Evolutionary conservation across 2,113 vertebrate species (phyloP).

Genomic region (Melozone crissalis): DNA sequence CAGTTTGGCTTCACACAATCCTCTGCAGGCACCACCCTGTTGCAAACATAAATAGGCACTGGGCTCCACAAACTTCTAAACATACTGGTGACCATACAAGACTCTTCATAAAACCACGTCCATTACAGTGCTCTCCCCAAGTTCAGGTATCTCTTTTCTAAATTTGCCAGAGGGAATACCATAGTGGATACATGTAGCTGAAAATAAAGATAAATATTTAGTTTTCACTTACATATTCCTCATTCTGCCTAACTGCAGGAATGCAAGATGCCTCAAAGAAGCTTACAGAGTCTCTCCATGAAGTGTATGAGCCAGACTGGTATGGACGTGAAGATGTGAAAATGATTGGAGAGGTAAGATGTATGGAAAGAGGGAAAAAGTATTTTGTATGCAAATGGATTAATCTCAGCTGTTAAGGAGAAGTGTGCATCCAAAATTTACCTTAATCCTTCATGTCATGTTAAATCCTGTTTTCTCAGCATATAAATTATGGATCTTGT

Average conservation of each 20-base stretch:
- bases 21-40: not conserved
- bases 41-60: not conserved
- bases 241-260: constrained; percentile 68
- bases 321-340: constrained; percentile 93
- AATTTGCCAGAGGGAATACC: not conserved
- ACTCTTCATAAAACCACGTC: not conserved
- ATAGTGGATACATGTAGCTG: not conserved
- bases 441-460: not conserved
- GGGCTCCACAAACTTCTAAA: not conserved
- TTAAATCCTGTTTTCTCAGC: not conserved
- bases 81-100: not conserved
- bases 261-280: constrained; percentile 99
- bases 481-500: not conserved
- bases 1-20: not conserved
- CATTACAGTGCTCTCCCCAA: not conserved
- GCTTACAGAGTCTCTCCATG: constrained; percentile 93
- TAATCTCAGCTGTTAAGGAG: not conserved
- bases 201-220: no score
- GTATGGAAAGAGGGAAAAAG: not conserved
- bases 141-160: not conserved
- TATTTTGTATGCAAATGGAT: not conserved
- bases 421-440: not conserved
- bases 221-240: not conserved
- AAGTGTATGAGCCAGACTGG: constrained; percentile 98
- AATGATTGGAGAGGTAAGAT: constrained; percentile 90